These are phyloP conservation scores for Tetrax tetrax DNA, from an alignment of 2,113 vertebrate genomes.

Conservation along the genomic window DNA sequence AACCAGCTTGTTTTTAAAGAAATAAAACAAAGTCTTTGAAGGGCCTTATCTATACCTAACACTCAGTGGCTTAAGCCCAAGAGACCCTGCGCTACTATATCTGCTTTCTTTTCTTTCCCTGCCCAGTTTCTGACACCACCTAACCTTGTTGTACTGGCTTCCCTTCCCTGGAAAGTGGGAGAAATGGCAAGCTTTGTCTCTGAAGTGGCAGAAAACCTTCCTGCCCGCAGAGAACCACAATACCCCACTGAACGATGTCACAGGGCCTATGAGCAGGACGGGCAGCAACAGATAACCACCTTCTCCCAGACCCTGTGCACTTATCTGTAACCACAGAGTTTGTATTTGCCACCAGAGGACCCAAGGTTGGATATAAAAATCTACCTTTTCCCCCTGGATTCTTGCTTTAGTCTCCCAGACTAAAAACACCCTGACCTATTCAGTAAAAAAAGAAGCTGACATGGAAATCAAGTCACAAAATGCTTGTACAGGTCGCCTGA, in stretches of 20 bases:
- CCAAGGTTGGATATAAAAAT: background rate
- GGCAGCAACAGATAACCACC: background rate
- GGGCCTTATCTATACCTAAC: slow-evolving; percentile 39
- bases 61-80: background rate
- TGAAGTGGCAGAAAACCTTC: background rate
- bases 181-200: background rate
- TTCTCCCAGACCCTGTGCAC: background rate
- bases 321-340: background rate
- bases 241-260: accelerated
- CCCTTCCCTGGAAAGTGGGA: background rate
- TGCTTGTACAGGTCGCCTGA: background rate
- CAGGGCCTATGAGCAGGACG: background rate
- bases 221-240: background rate
- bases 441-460: background rate
- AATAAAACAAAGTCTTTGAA: slow-evolving; percentile 49
- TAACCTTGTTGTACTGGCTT: background rate
- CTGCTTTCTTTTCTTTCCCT: background rate
- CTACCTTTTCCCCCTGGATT: background rate
- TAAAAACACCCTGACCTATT: background rate
- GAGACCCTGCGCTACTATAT: background rate
- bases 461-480: background rate
- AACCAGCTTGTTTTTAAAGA: background rate
- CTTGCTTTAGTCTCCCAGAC: background rate
- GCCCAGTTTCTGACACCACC: background rate
- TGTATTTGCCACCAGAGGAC: background rate